Evolutionary conservation across 2,797 vertebrate genomes (phyloP).

Genomic region (Pseudochirops cupreus): DNA sequence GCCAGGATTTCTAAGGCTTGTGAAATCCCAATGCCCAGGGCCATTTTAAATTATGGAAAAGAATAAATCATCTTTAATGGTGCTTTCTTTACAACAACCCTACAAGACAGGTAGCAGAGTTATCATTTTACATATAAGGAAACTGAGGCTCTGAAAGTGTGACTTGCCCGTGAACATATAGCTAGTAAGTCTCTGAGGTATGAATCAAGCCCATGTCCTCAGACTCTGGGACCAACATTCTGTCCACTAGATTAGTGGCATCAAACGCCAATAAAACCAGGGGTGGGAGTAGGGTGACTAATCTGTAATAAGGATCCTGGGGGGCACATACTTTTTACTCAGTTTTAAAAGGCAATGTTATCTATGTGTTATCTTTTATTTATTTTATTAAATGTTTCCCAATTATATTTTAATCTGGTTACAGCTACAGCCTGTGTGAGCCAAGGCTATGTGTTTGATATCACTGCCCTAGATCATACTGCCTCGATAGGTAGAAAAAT

Average conservation of each 20-base stretch:
- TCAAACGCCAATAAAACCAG: not conserved
- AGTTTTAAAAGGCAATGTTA: not conserved
- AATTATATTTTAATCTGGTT: not conserved
- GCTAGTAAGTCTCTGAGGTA: not conserved
- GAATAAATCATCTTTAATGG: not conserved
- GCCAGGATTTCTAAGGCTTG: not conserved
- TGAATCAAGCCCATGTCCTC: not conserved
- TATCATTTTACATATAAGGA: not conserved
- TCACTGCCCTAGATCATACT: no score
- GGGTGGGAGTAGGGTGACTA: not conserved
- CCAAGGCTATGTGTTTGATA: no score
- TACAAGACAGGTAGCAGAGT: not conserved
- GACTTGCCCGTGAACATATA: not conserved
- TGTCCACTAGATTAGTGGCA: not conserved
- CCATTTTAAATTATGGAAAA: conserved; percentile 15
- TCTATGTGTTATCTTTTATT: not conserved
- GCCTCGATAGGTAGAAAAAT: no score
- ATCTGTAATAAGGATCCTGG: not conserved
- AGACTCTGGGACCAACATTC: not conserved
- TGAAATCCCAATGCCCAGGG: conserved; percentile 5
- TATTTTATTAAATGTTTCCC: not conserved
- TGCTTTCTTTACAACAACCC: not conserved
- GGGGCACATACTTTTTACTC: not conserved
- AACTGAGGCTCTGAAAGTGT: not conserved
- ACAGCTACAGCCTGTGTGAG: no score